Percentiles rank a stretch among this genome's conserved stretches.
Evolutionary conservation across 1,140 invertebrate genomes (phyloP).

Genomic region (Diabrotica undecimpunctata): DNA sequence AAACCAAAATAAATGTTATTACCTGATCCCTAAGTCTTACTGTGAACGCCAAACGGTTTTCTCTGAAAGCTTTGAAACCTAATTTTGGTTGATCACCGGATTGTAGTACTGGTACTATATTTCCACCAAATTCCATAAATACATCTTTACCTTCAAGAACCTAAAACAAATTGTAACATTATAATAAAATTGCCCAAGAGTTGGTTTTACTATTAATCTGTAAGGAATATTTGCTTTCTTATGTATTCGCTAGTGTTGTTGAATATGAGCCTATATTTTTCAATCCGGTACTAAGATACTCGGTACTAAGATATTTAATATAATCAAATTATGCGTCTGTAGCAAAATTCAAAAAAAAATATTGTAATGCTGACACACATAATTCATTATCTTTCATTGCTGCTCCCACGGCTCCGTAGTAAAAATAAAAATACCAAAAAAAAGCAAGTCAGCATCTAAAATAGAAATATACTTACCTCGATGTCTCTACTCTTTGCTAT

Average conservation of each 20-base stretch:
- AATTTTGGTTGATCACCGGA: constrained; percentile 87
- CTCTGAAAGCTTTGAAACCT: constrained; percentile 87
- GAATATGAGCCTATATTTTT: too few relatives aligned
- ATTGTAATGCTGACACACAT: too few relatives aligned
- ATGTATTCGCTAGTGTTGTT: too few relatives aligned
- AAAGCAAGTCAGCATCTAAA: background rate
- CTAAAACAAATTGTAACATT: constrained; percentile 41
- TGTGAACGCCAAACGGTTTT: constrained; percentile 89
- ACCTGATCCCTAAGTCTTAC: constrained; percentile 77
- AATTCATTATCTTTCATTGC: too few relatives aligned
- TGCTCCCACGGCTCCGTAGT: too few relatives aligned
- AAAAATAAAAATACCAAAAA: background rate
- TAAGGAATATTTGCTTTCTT: too few relatives aligned
- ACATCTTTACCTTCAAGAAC: constrained; percentile 84
- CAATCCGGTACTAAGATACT: too few relatives aligned
- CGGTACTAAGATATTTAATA: too few relatives aligned
- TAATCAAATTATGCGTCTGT: too few relatives aligned
- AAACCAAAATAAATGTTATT: background rate
- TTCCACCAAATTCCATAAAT: constrained; percentile 94
- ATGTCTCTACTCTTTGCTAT: constrained; percentile 88
- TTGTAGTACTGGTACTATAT: constrained; percentile 89
- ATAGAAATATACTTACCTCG: constrained; percentile 56
- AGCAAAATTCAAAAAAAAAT: too few relatives aligned
- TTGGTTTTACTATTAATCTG: background rate
- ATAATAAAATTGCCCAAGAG: background rate